Evolutionary conservation across 2,113 vertebrate species (phyloP).

Genomic region (Arvicanthis niloticus): DNA sequence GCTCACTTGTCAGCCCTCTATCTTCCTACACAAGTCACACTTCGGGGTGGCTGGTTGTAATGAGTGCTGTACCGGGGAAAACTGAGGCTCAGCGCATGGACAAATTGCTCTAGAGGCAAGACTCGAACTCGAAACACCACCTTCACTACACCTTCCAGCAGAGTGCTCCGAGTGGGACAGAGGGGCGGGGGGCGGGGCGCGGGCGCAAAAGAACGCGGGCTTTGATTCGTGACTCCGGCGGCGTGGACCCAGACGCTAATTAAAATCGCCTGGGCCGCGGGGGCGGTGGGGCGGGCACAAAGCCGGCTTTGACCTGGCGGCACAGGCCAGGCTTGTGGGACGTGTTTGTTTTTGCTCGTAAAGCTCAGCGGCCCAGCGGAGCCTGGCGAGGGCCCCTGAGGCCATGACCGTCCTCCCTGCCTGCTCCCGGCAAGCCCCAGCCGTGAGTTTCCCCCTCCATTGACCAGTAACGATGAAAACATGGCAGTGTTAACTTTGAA

Average conservation of each 20-base stretch:
- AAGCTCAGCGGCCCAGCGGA: conserved; percentile 54
- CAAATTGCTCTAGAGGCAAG: background rate
- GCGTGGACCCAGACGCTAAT: conserved; percentile 89
- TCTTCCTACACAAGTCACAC: background rate
- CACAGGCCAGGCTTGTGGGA: conserved; percentile 80
- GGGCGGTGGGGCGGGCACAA: conserved; percentile 84
- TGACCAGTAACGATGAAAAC: background rate
- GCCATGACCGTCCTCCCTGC: conserved; percentile 53
- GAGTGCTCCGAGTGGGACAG: background rate
- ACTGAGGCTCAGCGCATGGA: background rate
- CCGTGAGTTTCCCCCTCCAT: background rate
- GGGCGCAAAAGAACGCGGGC: conserved; percentile 85
- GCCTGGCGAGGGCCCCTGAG: conserved; percentile 75
- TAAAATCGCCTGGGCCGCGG: conserved; percentile 88
- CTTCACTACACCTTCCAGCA: conserved; percentile 56
- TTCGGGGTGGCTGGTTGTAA: background rate
- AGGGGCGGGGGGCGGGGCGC: background rate
- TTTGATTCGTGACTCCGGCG: conserved; percentile 87
- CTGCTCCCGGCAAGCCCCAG: background rate
- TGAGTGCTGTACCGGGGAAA: background rate
- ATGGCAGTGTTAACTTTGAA: background rate
- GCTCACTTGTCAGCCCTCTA: background rate
- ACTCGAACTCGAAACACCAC: conserved; percentile 50
- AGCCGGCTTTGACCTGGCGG: conserved; percentile 86
- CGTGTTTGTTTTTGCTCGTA: conserved; percentile 81